Evolutionary conservation across 2,797 vertebrate genomes (phyloP), one percentile per base, ranked within the genome.

Genomic region (Toxotes lorentzi): DNA sequence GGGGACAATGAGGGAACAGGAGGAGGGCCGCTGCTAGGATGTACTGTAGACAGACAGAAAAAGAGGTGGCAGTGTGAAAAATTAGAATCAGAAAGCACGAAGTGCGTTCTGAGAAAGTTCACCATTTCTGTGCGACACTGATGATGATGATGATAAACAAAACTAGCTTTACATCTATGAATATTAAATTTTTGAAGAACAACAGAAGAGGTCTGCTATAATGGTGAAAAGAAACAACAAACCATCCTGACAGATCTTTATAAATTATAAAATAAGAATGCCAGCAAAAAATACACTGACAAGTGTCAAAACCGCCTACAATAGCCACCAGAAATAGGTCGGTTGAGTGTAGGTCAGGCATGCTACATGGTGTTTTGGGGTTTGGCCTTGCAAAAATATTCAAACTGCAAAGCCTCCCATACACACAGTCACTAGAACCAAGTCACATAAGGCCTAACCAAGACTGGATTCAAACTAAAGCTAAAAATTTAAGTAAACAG

Each of bases 401-500:
- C 5, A 60, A 60, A 30, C 19, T 5, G 35, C 58, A 62, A 58
- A 62, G 34, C 14, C 4, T 24, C 47, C 10, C 1, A 0, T 4
- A 41, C 14, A 35, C 9, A 45, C 12, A 45, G 8, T 11, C 48
- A 48, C 30, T 1, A 48, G 5, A 40, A 2, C 23, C 0, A 53
- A 41, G 61, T 30, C 21, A 59, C 79, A 73, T 48, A 13, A 41
- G 35, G 24, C 34, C 27, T 6, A 41, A 30, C 16, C 19, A 14
- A 17, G 43, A 54, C 38, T 62, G 10, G 16, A 67, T 66, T 80
- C 30, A 59, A 73, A 27, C 19, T 45, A 14, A 56, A 45, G 62
- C 45, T 62, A 43, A 41, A 73, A 68, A 69, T 34, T 1, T 12
- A 19, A 12, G 41, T 77, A 82, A 88, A 88, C 60, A 87, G 51